Evolutionary conservation across 92 coral and sea anemone species (phyloP), one percentile per base, ranked within the genome.

Genomic region (Epizoanthus stellaris): DNA sequence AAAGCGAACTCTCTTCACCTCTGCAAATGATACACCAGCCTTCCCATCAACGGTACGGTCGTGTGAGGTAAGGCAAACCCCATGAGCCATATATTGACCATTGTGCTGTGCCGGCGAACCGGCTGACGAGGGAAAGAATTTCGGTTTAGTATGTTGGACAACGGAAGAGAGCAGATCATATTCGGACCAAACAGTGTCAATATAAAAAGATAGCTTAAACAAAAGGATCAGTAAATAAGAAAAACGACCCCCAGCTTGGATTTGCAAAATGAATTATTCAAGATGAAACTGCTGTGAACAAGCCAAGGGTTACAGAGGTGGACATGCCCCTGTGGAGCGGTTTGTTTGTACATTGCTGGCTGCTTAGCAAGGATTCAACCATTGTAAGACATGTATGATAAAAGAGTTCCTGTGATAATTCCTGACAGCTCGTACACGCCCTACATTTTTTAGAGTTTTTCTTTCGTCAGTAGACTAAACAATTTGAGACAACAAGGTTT

Each of bases 221-320:
- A 14, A 13, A 34, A 17, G 3, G 49, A 67, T 67, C 47, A 10
- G 73, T 14, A 34, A 67, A 67, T 17, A 38, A 36, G 47, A n/a
- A 36, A 67, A 67, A 1, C 30, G 73, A 43, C 47, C 49, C 25
- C 73, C 73, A 38, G 73, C 73, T 38, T 67, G 73, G 49, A 67
- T 4, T 21, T 62, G 23, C 36, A 5, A 30, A 9, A 30, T 64
- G 36, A 19, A 9, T 64, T 23, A 38, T 67, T 67, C 5, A n/a
- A 67, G 42, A 38, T 14, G 47, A 67, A n/a, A 34, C 8, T 67
- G 42, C 40, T 36, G 73, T 16, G 21, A 38, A 15, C n/a, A 68
- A 36, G 42, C 20, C 42, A 34, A 15, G n/a, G 45, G 52, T 68
- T 40, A 68, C 23, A 16, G 10, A 68, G 10, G 16, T 6, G 47